phyloP scores from a whole-genome alignment of 2,888 invertebrate genomes.

The Lepeophtheirus nordmannii region DNA sequence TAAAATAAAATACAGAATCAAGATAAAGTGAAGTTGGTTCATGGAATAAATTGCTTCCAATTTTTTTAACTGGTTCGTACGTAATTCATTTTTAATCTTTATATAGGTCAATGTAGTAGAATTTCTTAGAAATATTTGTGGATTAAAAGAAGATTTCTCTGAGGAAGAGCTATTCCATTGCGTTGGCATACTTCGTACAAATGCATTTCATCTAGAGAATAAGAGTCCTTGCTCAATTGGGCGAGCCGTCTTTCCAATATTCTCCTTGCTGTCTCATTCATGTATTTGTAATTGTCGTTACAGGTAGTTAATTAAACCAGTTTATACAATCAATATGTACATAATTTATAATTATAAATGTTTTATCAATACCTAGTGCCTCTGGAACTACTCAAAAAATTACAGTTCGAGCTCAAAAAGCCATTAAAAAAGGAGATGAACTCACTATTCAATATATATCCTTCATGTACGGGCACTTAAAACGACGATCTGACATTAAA shows the following conservation, averaged over 20 bases:
- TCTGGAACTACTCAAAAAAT: conserved; percentile 2
- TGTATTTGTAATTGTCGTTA: conserved; percentile 16
- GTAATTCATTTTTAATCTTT: too few relatives aligned
- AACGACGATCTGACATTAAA: neutral
- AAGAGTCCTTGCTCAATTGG: neutral
- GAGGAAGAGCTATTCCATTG: conserved; percentile 14
- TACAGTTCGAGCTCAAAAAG: conserved; percentile 9
- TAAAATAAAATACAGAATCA: too few relatives aligned
- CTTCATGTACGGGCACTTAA: conserved; percentile 20
- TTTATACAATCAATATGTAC: neutral
- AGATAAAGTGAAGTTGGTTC: too few relatives aligned
- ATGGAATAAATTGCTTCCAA: too few relatives aligned
- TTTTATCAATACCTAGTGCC: neutral
- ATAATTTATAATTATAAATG: neutral
- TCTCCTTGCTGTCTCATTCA: conserved; percentile 16
- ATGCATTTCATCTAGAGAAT: conserved; percentile 12
- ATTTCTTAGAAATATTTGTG: conserved; percentile 8
- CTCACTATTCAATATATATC: conserved; percentile 22
- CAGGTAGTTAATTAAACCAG: neutral
- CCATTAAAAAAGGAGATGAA: neutral
- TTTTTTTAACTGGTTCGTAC: too few relatives aligned
- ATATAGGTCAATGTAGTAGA: conserved; percentile 20
- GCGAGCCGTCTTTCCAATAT: conserved; percentile 15
- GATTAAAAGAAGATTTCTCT: neutral
- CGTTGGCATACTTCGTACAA: conserved; percentile 21